A percentile compares a stretch with the other conserved stretches of the same genome.
These are phyloP conservation scores for Alca torda DNA, from an alignment of 2,797 vertebrate species.

Conservation along the genomic window DNA sequence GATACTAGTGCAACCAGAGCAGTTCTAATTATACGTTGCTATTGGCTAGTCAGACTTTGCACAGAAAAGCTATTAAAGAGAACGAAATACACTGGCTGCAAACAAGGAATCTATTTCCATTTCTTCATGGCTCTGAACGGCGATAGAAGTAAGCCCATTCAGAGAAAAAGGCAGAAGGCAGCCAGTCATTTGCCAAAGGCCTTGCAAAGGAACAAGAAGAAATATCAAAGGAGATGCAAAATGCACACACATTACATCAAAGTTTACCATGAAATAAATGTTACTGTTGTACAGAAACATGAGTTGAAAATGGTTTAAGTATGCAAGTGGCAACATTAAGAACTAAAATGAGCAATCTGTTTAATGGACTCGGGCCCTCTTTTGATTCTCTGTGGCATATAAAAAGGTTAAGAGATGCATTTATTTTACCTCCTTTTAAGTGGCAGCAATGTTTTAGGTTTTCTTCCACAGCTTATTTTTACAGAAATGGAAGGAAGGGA, in stretches of 20 bases:
- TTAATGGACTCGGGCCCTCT: constrained; percentile 2
- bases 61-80: constrained; percentile 36
- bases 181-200: constrained; percentile 39
- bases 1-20: constrained; percentile 27
- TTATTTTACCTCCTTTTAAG: constrained; percentile 39
- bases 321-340: constrained; percentile 23
- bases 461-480: neutral
- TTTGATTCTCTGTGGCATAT: neutral
- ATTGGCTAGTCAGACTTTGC: constrained; percentile 36
- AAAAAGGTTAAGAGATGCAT: constrained; percentile 20
- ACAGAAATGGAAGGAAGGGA: neutral
- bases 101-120: constrained; percentile 32
- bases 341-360: constrained; percentile 38
- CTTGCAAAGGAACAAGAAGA: constrained; percentile 38
- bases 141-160: constrained; percentile 14
- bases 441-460: neutral
- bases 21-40: constrained; percentile 51
- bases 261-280: constrained; percentile 63
- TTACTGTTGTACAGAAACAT: neutral
- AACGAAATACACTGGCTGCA: neutral
- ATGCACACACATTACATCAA: constrained; percentile 32
- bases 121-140: constrained; percentile 26
- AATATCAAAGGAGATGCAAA: constrained; percentile 56
- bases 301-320: neutral
- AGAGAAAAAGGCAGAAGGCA: neutral